Conservation (phyloP, 2,113 vertebrate genomes). For the Zosterops lateralis region DNA sequence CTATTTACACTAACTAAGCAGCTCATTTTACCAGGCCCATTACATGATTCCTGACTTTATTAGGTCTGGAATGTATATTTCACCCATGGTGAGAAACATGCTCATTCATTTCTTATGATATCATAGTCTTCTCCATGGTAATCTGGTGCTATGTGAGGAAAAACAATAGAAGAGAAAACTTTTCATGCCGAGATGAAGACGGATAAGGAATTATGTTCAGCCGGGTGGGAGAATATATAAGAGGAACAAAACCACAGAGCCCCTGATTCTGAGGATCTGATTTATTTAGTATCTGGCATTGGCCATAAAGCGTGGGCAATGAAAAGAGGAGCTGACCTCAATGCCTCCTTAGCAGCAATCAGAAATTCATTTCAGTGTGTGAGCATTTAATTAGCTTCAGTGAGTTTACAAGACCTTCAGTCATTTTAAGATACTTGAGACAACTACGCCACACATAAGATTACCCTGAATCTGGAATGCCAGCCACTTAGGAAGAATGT, state of each 20-base stretch:
- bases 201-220: constrained; percentile 53
- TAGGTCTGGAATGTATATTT: constrained; percentile 54
- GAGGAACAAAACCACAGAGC: constrained; percentile 54
- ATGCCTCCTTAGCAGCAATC: constrained; percentile 64
- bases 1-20: background rate
- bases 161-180: constrained; percentile 43
- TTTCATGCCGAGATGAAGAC: constrained; percentile 43
- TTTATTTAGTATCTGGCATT: constrained; percentile 67
- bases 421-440: constrained; percentile 69
- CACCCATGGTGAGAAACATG: constrained; percentile 49
- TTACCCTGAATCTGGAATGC: constrained; percentile 58
- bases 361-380: constrained; percentile 61
- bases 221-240: constrained; percentile 49
- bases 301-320: constrained; percentile 61
- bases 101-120: constrained; percentile 62
- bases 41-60: constrained; percentile 57
- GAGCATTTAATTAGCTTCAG: constrained; percentile 74
- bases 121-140: constrained; percentile 56
- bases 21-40: constrained; percentile 14
- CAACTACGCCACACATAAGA: constrained; percentile 18
- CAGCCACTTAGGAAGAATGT: constrained; percentile 49
- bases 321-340: constrained; percentile 60
- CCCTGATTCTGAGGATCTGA: constrained; percentile 54
- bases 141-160: constrained; percentile 62
- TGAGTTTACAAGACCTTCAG: constrained; percentile 55